phyloP scores from a whole-genome alignment of 37 sponge, comb jelly and placozoan species.

The Aplysina aerophoba region DNA sequence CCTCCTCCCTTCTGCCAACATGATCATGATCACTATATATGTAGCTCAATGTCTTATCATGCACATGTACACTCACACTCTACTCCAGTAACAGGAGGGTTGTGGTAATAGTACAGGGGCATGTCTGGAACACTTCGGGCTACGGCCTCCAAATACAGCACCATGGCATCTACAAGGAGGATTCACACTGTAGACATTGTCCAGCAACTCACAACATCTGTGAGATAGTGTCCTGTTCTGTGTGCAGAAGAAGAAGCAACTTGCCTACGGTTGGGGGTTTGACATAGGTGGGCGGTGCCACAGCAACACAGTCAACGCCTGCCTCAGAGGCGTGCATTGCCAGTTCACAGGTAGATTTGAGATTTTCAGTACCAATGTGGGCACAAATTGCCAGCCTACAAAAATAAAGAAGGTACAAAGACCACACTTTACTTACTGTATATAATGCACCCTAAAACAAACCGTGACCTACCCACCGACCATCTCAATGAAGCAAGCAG shows the following conservation, averaged over 20 bases:
- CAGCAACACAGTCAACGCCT: conserved; percentile 68
- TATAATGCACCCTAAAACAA: too few relatives aligned
- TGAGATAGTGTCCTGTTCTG: too few relatives aligned
- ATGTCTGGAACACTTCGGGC: conserved; percentile 56
- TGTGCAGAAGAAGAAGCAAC: background rate
- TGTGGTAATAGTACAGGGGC: conserved; percentile 84
- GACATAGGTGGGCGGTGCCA: conserved; percentile 67
- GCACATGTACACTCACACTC: conserved; percentile 52
- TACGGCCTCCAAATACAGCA: conserved; percentile 65
- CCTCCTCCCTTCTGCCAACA: too few relatives aligned
- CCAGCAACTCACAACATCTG: background rate
- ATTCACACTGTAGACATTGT: background rate
- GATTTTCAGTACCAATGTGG: conserved; percentile 78
- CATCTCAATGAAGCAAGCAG: too few relatives aligned
- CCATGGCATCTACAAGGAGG: conserved; percentile 54
- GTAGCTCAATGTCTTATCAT: too few relatives aligned
- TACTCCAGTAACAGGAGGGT: conserved; percentile 65
- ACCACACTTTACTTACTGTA: background rate
- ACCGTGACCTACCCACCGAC: too few relatives aligned
- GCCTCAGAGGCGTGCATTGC: conserved; percentile 66
- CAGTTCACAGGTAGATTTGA: conserved; percentile 78
- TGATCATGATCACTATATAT: too few relatives aligned
- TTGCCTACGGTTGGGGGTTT: conserved; percentile 73
- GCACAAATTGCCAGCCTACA: conserved; percentile 69
- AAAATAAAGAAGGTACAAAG: background rate